Evolutionary conservation across 2,888 invertebrate genomes (phyloP).

Genomic region (Machimus rusticus): DNA sequence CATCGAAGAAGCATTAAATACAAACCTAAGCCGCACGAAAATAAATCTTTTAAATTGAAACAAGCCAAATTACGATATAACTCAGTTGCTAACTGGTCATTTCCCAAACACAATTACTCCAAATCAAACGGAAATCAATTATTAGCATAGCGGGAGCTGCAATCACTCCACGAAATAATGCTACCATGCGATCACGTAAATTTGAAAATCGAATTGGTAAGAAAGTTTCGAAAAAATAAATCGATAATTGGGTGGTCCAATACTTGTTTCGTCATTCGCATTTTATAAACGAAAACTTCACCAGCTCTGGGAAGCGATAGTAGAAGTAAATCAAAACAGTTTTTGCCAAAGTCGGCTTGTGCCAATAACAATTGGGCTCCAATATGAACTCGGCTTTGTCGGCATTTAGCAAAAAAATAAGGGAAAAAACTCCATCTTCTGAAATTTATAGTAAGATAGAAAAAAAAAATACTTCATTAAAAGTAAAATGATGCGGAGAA

Average conservation of each 20-base stretch:
- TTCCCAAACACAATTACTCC: not conserved
- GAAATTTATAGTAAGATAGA: not conserved
- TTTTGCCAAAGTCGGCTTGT: not conserved
- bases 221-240: not conserved
- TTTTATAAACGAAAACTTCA: not conserved
- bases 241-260: not conserved
- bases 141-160: not conserved
- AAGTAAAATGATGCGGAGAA: slow-evolving; percentile 19
- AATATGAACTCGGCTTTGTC: not conserved
- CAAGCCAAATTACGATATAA: not conserved
- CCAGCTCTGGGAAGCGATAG: not conserved
- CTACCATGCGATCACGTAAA: not conserved
- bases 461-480: slow-evolving; percentile 9
- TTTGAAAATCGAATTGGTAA: not conserved
- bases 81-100: not conserved
- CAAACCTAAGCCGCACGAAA: too few species aligned
- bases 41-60: not conserved
- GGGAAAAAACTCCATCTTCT: not conserved
- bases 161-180: not conserved
- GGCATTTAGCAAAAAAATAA: not conserved
- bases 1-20: not conserved
- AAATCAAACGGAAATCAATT: not conserved
- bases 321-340: not conserved
- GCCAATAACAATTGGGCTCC: not conserved
- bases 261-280: not conserved